Base-by-base conservation (phyloP, 2,113 vertebrate genomes). In the Zosterops borbonicus region DNA sequence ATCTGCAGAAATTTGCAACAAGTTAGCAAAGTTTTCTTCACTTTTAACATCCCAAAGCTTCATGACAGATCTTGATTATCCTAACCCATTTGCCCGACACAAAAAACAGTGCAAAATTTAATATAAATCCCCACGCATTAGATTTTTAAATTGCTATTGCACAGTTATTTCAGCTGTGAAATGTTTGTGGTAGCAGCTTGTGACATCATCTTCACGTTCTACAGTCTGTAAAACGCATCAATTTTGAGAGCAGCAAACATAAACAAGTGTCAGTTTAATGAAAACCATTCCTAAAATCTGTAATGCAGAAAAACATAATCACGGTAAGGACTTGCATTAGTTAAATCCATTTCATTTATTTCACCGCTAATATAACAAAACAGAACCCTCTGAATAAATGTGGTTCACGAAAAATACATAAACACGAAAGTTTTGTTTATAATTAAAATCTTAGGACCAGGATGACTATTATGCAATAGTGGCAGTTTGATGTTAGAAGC, bases 1-100 rank as follows among this genome's bases (percentile, higher is more conserved):
- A 96, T 83, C 88, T 95, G 94, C 94, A 97, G 93, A 97, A 87
- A 96, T 93, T 75, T 93, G 95, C 94, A 97, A 91, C 93, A 97
- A 94, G 90, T 97, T 90, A 98, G 90, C 94, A 97, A 93, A 96
- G 82, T 87, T 92, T 82, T 92, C 92, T 94, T 98, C 86, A 95
- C 73, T 95, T 84, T 92, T 97, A 92, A 75, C 23, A 94, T 62
- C 47, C 42, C 88, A 74, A 59, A 92, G 39, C 27, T 64, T 78
- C 50, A 84, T 9, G 33, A 35, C 88, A 94, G 49, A 56, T 14
- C 15, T 35, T 0, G 3, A 18, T 92, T 87, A 91, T 12, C n/a
- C 87, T 91, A 89, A 84, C 28, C 63, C 89, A 37, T 85, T 87
- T 64, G 49, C 78, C 62, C 84, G 79, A 64, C 18, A 87, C 3